Evolutionary conservation across 2,888 invertebrate genomes (phyloP), one percentile per base, ranked within the genome.

Genomic region (Lacanobia wlatinum): DNA sequence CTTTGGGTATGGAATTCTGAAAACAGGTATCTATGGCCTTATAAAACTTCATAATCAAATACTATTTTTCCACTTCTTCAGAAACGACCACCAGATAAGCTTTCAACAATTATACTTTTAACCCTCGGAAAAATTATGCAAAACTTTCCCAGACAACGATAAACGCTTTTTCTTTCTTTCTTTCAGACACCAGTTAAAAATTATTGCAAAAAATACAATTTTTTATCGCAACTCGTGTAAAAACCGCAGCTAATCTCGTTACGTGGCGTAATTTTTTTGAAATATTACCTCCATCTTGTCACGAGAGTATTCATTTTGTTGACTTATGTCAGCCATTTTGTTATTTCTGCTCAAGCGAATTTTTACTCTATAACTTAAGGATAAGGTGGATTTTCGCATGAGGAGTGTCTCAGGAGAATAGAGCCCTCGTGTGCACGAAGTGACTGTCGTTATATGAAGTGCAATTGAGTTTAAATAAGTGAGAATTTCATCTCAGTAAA

Each of bases 201-300:
- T 60, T 53, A 84, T 79, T 70, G 76, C 82, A 74, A 40, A 63
- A 86, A 76, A 79, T 40, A 64, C 79, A 83, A 76, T 81, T 83
- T 86, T 88, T 88, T 87, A 86, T 85, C 84, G 78, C 76, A 69
- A 73, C 83, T 70, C 76, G 63, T 64, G 72, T 61, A 81, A 88
- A 89, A 90, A 88, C 82, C 83, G 78, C 78, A 80, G 87, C 89
- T 92, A 90, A 92, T 92, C 91, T 89, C 85, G 89, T 90, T 90
- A 90, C 85, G 88, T 86, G 84, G 80, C 84, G 88, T 89, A 90
- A 90, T 91, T 91, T 88, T 85, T 88, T 84, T 91, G 90, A 92
- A 92, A 91, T 89, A 92, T 91, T 81, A 73, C 87, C 56, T 83
- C 88, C 90, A 89, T 92, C 90, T 90, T 90, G 90, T 91, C 90